Evolutionary conservation across 2,113 vertebrate genomes (phyloP).

Genomic region (Opisthocomus hoazin): DNA sequence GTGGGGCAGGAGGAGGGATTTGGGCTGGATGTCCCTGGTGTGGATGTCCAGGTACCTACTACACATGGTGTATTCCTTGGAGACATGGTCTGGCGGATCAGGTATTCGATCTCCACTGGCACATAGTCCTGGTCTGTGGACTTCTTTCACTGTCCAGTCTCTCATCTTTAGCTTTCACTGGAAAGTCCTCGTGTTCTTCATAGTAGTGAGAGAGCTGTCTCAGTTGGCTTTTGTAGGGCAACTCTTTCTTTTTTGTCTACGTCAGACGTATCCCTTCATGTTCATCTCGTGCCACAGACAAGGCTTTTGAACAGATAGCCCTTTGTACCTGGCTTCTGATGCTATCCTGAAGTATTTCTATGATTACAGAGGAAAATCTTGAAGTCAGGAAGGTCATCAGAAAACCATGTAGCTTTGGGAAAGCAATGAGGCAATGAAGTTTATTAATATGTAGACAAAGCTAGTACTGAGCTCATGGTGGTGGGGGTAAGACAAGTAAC

Average conservation of each 20-base stretch:
- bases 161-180: background rate
- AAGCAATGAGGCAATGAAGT: background rate
- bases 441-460: background rate
- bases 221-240: background rate
- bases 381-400: background rate
- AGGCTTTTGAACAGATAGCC: background rate
- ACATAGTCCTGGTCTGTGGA: background rate
- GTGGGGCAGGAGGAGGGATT: background rate
- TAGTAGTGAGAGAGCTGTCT: background rate
- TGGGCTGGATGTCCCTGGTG: fast-evolving
- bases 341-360: background rate
- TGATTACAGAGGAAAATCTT: background rate
- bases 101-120: background rate
- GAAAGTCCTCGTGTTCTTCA: background rate
- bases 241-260: background rate
- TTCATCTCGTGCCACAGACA: background rate
- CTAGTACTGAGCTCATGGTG: background rate
- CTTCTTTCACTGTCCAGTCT: background rate
- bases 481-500: background rate
- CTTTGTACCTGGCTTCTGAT: background rate
- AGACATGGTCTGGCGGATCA: background rate
- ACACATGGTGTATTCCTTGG: background rate
- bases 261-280: fast-evolving
- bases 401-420: background rate
- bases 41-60: background rate